Base-by-base conservation (phyloP, 2,797 vertebrate species). In the Cossypha niveicapilla region DNA sequence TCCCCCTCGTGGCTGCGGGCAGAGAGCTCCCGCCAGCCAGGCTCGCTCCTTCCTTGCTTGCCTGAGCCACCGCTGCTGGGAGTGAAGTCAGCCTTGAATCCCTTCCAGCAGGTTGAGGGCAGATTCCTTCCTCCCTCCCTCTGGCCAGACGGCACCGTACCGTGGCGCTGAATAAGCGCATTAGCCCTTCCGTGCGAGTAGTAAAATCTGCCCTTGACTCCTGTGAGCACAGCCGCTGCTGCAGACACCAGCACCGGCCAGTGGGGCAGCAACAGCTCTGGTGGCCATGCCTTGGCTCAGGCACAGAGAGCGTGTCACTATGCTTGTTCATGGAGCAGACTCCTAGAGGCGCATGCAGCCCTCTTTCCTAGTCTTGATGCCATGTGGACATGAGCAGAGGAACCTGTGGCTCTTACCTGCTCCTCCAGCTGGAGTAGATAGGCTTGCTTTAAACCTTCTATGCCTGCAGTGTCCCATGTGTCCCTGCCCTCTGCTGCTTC, bases 41-140 rank as follows among this genome's bases (percentile, higher is more conserved):
- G n/a, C 72, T 81, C 3, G 0, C 53, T 77, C 48, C 30, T 74
- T 74, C 48, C 58, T 73, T 0, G 1, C 48, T 57, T 0, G 2
- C 60, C 47, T 0, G 0, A 45, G 51, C 83, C 18, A 13, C 65
- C 0, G 1, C 47, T 11, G 24, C 66, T 70, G 34, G n/a, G 48
- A 86, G 77, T 92, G 82, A 92, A 95, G 88, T 93, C 96, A 90
- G 68, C 67, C 66, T 95, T 92, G 90, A 92, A 94, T 81, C 48
- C 32, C 50, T 92, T 93, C 93, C 88, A 92, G 91, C 90, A 91
- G 72, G 91, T 44, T 88, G 82, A 91, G 85, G 93, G 67, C 91
- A 92, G 94, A 72, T 90, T 74, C 66, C 47, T 89, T 56, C 85
- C 89, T 88, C 53, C 86, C 87, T 86, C 68, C 78, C 60, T 81